A percentile compares a stretch with the other conserved stretches of the same genome.
Conservation (phyloP, 2,113 vertebrate genomes). For the Oryctolagus cuniculus region DNA sequence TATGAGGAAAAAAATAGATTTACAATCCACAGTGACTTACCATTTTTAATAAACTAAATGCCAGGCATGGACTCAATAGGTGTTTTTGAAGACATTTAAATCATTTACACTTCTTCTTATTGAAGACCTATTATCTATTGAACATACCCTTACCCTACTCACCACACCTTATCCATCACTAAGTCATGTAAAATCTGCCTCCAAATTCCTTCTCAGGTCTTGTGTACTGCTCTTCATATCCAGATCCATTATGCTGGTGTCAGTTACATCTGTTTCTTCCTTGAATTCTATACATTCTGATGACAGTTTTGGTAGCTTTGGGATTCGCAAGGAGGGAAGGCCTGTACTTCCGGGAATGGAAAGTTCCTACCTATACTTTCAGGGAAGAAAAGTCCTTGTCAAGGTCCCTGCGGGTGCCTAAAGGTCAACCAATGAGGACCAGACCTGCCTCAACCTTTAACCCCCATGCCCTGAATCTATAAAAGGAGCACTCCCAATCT, state of each 20-base stretch:
- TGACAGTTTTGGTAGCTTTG: no score
- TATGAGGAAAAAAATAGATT: not conserved
- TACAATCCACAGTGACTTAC: not conserved
- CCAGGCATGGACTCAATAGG: not conserved
- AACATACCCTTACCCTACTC: not conserved
- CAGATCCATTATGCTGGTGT: no score
- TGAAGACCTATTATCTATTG: slow-evolving; percentile 33
- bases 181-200: not conserved
- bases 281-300: not conserved
- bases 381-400: no score
- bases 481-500: no score
- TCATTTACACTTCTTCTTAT: slow-evolving; percentile 39
- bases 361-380: no score
- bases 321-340: no score
- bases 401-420: no score
- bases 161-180: not conserved
- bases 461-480: no score
- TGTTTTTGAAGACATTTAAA: not conserved
- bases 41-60: slow-evolving; percentile 38
- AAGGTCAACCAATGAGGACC: no score
- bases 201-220: not conserved
- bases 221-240: not conserved
- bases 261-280: not conserved
- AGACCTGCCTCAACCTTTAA: no score
- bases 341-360: no score